Base-by-base conservation (phyloP, 2,888 invertebrate species). In the Lamellibrachia columna region DNA sequence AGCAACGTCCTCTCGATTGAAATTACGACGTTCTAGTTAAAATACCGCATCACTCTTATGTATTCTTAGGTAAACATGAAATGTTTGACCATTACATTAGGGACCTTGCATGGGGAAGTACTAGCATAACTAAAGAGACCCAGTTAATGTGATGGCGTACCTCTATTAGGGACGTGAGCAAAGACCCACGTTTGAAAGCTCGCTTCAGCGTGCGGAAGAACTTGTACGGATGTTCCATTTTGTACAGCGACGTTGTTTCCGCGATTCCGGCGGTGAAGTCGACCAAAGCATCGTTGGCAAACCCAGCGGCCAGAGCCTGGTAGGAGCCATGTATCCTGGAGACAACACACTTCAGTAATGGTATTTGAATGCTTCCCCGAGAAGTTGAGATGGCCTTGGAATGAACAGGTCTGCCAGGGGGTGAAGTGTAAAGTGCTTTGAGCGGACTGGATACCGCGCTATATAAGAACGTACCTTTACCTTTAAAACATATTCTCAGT, bases 261-360 rank as follows among this genome's bases (percentile, higher is more conserved):
- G 95, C 95, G 28, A 96, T 95, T 22, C 96, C 96, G 3, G 96
- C 96, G 0, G 96, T 96, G 93, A 96, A 93, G 93, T 96, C 96
- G 52, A 96, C 95, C 92, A 96, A 92, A 52, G 96, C 95, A 92
- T 96, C 95, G 52, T 95, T 94, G 52, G 96, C 93, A 91, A 95
- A 95, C 3, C 96, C 96, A 22, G 95, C 95, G 93, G 95, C 95
- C 75, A 96, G 93, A 7, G 94, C 95, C 92, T 95, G 94, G 93
- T 96, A 96, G 90, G 94, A 94, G 1, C 96, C 95, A 52, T 95
- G 94, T 60, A 96, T 90, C 94, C 94, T 94, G 91, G 9, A 52
- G 53, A 40, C 22, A 55, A 55, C 52, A 53, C 53, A 91, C 22
- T n/a, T 1, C 40, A 11, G 40, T n/a, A 91, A 15, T 91, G 22